Evolutionary conservation across 2,113 vertebrate species (phyloP).

Genomic region (Gallinago media): DNA sequence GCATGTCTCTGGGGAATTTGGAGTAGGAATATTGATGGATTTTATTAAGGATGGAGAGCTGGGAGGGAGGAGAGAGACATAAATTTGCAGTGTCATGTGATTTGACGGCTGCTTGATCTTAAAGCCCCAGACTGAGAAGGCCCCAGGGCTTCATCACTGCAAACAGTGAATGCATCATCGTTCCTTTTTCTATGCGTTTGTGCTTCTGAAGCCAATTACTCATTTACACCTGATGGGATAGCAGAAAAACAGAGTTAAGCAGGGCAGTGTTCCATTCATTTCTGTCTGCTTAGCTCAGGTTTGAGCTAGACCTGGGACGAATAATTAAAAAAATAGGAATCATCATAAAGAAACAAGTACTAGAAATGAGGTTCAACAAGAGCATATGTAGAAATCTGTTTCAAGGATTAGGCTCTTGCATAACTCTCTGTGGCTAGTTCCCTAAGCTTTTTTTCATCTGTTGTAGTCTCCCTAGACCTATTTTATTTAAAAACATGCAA

Average conservation of each 20-base stretch:
- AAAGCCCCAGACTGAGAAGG: background rate
- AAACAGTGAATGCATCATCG: background rate
- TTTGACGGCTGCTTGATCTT: background rate
- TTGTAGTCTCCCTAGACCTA: background rate
- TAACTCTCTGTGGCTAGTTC: slow-evolving; percentile 31
- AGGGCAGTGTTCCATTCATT: background rate
- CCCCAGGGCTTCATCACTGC: background rate
- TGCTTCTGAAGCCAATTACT: slow-evolving; percentile 16
- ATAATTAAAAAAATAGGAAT: background rate
- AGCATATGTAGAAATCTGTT: background rate
- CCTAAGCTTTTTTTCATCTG: background rate
- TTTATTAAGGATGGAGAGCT: background rate
- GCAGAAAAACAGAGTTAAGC: slow-evolving; percentile 22
- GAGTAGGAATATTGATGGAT: background rate
- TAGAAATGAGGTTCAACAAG: background rate
- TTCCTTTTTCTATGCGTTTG: background rate
- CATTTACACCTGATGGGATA: background rate
- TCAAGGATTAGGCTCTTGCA: slow-evolving; percentile 11
- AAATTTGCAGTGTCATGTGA: background rate
- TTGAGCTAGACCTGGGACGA: background rate
- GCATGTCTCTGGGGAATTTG: background rate
- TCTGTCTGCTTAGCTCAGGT: background rate
- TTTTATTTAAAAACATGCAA: background rate
- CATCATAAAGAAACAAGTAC: background rate
- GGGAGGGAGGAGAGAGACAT: background rate